Conservation (phyloP, 2,113 vertebrate species). For the Lanius ludovicianus region DNA sequence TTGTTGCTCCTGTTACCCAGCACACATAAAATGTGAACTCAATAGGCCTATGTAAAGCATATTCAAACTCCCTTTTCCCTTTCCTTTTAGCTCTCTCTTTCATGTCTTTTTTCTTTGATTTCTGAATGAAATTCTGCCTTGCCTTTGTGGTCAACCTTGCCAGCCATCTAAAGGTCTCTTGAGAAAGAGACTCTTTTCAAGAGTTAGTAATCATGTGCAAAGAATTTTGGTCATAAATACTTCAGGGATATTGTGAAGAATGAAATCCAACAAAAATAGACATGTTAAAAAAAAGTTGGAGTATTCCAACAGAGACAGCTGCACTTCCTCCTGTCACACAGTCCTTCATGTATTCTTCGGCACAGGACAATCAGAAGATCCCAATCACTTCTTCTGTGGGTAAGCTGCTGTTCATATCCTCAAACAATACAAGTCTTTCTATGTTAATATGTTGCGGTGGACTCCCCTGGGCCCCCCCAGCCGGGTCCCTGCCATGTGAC, state of each 20-base stretch:
- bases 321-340: not conserved
- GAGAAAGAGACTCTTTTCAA: constrained; percentile 14
- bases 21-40: constrained; percentile 22
- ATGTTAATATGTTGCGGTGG: not conserved
- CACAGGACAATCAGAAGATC: not conserved
- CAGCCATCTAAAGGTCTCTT: not conserved
- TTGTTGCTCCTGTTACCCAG: not conserved
- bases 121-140: constrained; percentile 55
- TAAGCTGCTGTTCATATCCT: not conserved
- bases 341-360: not conserved
- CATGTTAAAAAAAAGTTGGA: not conserved
- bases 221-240: constrained; percentile 52
- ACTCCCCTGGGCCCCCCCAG: too few relatives aligned
- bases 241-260: constrained; percentile 43
- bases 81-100: constrained; percentile 20
- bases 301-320: not conserved
- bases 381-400: not conserved
- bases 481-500: too few relatives aligned
- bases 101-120: constrained; percentile 38
- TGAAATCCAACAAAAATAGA: constrained; percentile 37
- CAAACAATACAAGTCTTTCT: not conserved
- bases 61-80: not conserved
- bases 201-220: constrained; percentile 39
- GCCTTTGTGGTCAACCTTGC: constrained; percentile 21
- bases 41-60: not conserved